Conservation (phyloP, 2,888 invertebrate genomes). For the Troides aeacus region DNA sequence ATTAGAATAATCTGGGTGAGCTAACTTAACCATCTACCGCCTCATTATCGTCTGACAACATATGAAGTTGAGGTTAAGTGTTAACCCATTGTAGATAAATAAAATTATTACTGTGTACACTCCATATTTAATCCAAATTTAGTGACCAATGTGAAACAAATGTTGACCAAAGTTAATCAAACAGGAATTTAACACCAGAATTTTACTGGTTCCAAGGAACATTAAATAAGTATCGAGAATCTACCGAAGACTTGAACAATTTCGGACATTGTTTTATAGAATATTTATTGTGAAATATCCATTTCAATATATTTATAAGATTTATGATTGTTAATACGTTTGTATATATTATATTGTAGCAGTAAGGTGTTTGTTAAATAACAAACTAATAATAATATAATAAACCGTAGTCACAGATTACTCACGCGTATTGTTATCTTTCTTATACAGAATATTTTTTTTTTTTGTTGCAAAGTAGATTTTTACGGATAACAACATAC, state of each 20-base stretch:
- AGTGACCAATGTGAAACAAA: conserved; percentile 61
- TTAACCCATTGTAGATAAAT: no score
- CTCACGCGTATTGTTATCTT: conserved; percentile 34
- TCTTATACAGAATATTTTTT: conserved; percentile 44
- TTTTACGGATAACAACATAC: conserved; percentile 38
- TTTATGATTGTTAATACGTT: conserved; percentile 69
- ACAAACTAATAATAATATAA: conserved; percentile 38
- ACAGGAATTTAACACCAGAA: conserved; percentile 59
- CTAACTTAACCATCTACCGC: conserved; percentile 31
- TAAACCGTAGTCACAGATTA: conserved; percentile 46
- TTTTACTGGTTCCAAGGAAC: conserved; percentile 38
- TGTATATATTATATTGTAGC: conserved; percentile 70
- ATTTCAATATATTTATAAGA: conserved; percentile 73
- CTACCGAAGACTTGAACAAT: conserved; percentile 56
- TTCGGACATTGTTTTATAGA: conserved; percentile 70
- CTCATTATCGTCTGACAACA: no score
- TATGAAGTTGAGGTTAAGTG: no score
- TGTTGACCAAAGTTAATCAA: conserved; percentile 70
- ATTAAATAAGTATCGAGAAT: conserved; percentile 39
- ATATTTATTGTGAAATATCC: conserved; percentile 72
- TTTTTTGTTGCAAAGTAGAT: conserved; percentile 53
- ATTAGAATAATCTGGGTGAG: conserved; percentile 20
- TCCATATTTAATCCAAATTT: conserved; percentile 31
- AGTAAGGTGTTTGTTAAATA: conserved; percentile 58
- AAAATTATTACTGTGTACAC: conserved; percentile 30